Evolutionary conservation across 2,888 invertebrate species (phyloP).

Genomic region (Nemotelus pantherinus): DNA sequence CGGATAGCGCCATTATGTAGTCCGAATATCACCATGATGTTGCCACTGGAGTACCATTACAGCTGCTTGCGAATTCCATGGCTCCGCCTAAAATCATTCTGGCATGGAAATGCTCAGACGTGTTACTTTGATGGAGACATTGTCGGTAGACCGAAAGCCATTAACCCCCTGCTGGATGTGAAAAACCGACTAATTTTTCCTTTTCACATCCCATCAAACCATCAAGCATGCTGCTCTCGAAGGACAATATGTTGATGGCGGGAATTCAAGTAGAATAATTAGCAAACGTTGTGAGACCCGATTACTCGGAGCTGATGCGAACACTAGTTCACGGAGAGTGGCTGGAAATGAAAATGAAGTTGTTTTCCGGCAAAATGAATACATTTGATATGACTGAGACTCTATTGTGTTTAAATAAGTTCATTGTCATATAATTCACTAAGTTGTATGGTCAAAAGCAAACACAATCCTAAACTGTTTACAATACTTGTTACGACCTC

Average conservation of each 20-base stretch:
- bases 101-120: background rate
- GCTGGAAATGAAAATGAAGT: too few relatives aligned
- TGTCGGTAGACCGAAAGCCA: slow-evolving; percentile 10
- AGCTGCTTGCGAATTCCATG: background rate
- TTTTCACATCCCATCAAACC: background rate
- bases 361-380: too few relatives aligned
- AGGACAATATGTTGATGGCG: slow-evolving; percentile 3
- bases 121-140: slow-evolving; percentile 19
- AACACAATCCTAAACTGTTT: too few relatives aligned
- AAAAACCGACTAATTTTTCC: slow-evolving; percentile 12
- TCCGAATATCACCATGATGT: too few relatives aligned
- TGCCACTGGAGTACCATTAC: too few relatives aligned
- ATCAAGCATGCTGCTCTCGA: background rate
- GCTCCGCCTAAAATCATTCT: background rate
- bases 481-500: too few relatives aligned
- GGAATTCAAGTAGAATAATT: slow-evolving; percentile 6
- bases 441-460: too few relatives aligned
- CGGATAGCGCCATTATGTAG: background rate
- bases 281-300: background rate
- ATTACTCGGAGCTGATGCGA: background rate
- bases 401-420: too few relatives aligned
- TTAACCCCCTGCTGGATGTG: slow-evolving; percentile 21
- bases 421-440: too few relatives aligned
- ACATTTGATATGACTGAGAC: too few relatives aligned
- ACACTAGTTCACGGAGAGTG: too few relatives aligned